Evolutionary conservation across 2,888 invertebrate species (phyloP).

Genomic region (Metellina segmentata): DNA sequence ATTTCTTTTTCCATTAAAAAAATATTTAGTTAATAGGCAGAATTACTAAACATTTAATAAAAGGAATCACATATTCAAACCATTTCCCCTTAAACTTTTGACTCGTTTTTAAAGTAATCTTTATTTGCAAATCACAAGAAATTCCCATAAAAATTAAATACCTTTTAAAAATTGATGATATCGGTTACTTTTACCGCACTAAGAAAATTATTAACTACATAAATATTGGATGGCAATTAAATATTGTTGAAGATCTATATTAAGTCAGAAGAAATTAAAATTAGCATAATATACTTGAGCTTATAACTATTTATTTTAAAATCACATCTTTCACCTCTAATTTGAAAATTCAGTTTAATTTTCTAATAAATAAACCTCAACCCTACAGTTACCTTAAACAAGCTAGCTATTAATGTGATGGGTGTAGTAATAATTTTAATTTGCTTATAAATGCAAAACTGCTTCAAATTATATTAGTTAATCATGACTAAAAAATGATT

Average conservation of each 20-base stretch:
- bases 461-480: neutral
- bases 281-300: no score
- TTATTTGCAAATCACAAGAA: no score
- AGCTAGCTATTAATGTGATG: no score
- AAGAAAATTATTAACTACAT: no score
- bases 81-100: neutral
- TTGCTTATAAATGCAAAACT: neutral
- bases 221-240: no score
- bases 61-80: neutral
- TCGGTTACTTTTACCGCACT: no score
- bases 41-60: constrained; percentile 26
- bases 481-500: constrained; percentile 19
- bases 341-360: neutral
- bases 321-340: neutral
- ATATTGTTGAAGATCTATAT: no score
- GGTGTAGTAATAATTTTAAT: neutral
- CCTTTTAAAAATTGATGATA: no score
- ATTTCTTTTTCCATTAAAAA: constrained; percentile 30
- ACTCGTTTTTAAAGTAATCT: no score
- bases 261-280: no score
- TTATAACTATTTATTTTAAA: neutral
- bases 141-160: no score
- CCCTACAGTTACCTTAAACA: neutral
- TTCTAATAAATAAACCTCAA: neutral
- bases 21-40: constrained; percentile 72